A percentile compares a stretch with the other conserved stretches of the same genome.
These are phyloP conservation scores for Scytalopus superciliaris DNA, from an alignment of 2,113 vertebrate species.

Conservation along the genomic window DNA sequence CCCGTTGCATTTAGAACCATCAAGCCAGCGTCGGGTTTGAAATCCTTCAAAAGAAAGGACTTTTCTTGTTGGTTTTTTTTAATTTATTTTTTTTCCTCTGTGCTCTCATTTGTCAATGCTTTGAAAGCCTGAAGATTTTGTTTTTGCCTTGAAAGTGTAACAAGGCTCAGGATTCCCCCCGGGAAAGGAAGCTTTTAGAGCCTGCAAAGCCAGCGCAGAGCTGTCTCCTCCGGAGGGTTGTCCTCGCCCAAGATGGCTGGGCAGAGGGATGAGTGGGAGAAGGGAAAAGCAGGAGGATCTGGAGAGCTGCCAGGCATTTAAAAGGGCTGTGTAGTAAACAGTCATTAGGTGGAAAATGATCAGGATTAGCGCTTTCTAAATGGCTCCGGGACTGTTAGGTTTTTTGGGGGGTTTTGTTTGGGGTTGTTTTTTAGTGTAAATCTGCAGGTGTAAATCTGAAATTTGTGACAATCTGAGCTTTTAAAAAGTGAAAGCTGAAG, in stretches of 20 bases:
- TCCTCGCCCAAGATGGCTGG: slow-evolving; percentile 17
- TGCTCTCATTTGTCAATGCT: not conserved
- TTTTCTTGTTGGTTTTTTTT: not conserved
- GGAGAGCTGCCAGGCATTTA: slow-evolving; percentile 1
- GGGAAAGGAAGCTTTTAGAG: not conserved
- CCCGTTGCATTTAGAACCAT: not conserved
- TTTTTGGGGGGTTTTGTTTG: not conserved
- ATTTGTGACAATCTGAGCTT: not conserved
- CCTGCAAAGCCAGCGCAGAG: not conserved
- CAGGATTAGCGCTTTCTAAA: slow-evolving; percentile 2
- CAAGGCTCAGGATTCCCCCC: not conserved
- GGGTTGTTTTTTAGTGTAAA: not conserved
- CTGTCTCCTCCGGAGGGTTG: not conserved
- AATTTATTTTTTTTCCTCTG: not conserved
- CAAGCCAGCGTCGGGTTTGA: not conserved
- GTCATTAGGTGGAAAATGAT: slow-evolving; percentile 41
- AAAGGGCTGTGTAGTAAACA: slow-evolving; percentile 23
- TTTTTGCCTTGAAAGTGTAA: slow-evolving; percentile 8
- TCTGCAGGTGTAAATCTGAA: not conserved
- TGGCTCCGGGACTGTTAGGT: not conserved
- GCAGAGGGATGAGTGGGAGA: not conserved
- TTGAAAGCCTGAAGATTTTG: not conserved
- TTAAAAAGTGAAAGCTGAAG: not conserved
- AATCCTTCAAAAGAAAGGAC: not conserved
- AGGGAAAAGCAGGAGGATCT: not conserved